A percentile compares a stretch with the other conserved stretches of the same genome.
Evolutionary conservation across 2,113 vertebrate genomes (phyloP).

Genomic region (Mugil cephalus): DNA sequence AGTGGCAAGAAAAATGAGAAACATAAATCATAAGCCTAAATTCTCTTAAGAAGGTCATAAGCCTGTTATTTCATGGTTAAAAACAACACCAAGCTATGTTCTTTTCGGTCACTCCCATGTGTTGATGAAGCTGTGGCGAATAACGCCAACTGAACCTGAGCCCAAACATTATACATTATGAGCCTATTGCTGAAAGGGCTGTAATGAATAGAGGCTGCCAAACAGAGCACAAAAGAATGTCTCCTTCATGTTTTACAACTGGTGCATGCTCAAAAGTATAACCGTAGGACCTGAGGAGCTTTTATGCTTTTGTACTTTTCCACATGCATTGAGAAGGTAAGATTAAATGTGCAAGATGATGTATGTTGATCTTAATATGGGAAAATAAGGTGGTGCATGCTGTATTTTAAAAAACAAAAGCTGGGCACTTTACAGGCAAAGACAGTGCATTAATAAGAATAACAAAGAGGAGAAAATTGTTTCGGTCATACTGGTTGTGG

Average conservation of each 20-base stretch:
- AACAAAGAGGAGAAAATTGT: not conserved
- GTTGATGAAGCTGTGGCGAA: constrained; percentile 41
- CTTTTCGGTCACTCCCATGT: constrained; percentile 54
- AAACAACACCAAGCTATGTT: constrained; percentile 34
- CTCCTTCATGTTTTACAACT: constrained; percentile 27
- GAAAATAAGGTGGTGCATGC: constrained; percentile 3
- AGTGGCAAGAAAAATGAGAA: not conserved
- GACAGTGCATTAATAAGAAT: not conserved
- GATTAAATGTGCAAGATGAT: constrained; percentile 19
- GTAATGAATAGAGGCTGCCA: constrained; percentile 46
- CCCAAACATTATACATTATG: constrained; percentile 49
- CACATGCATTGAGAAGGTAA: constrained; percentile 28
- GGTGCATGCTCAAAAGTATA: constrained; percentile 15
- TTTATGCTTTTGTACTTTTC: constrained; percentile 24
- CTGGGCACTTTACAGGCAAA: not conserved
- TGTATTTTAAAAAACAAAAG: constrained; percentile 12
- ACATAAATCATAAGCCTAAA: constrained; percentile 16
- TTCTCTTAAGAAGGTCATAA: constrained; percentile 20
- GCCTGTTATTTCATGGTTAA: constrained; percentile 31
- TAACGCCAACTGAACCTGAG: constrained; percentile 34
- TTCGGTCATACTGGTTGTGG: not conserved
- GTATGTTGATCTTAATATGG: constrained; percentile 3
- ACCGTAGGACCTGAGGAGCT: constrained; percentile 2
- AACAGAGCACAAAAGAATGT: constrained; percentile 44
- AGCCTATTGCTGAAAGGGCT: constrained; percentile 36